Percentiles rank a stretch among this genome's conserved stretches.
Evolutionary conservation across 2,797 vertebrate species (phyloP).

Genomic region (Dicrostonyx torquatus): DNA sequence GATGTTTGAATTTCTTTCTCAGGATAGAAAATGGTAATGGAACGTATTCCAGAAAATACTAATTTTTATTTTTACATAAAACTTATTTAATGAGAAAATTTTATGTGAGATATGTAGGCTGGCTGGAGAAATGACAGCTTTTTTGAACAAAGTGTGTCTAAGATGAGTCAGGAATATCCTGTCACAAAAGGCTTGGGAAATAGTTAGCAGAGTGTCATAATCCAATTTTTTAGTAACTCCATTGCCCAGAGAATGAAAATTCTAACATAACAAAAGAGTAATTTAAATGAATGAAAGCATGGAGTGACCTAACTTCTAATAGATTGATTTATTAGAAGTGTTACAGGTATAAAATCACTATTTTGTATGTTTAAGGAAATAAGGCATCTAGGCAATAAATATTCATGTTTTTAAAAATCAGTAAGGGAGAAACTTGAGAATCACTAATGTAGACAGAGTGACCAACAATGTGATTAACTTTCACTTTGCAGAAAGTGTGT

Average conservation of each 20-base stretch:
- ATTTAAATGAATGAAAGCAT: background rate
- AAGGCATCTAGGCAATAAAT: background rate
- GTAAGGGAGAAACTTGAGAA: background rate
- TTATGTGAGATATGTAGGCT: background rate
- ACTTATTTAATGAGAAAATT: background rate
- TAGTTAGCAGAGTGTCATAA: background rate
- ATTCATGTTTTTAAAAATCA: background rate
- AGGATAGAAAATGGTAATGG: slow-evolving; percentile 27
- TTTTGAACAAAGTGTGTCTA: background rate
- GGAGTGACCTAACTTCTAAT: slow-evolving; percentile 9
- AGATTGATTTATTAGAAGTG: background rate
- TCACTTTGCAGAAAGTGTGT: background rate
- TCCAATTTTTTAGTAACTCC: background rate
- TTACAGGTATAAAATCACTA: background rate
- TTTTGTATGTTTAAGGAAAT: slow-evolving; percentile 10
- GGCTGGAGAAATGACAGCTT: background rate
- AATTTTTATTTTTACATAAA: slow-evolving; percentile 22
- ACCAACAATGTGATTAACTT: background rate
- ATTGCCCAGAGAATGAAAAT: background rate
- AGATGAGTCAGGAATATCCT: background rate
- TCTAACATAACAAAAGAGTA: slow-evolving; percentile 15
- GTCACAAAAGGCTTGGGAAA: background rate
- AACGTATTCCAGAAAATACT: background rate
- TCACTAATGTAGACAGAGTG: background rate
- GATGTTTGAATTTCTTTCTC: background rate